A percentile compares a stretch with the other conserved stretches of the same genome.
These are phyloP conservation scores for Antheraea yamamai DNA, from an alignment of 2,888 invertebrate genomes.

Conservation along the genomic window DNA sequence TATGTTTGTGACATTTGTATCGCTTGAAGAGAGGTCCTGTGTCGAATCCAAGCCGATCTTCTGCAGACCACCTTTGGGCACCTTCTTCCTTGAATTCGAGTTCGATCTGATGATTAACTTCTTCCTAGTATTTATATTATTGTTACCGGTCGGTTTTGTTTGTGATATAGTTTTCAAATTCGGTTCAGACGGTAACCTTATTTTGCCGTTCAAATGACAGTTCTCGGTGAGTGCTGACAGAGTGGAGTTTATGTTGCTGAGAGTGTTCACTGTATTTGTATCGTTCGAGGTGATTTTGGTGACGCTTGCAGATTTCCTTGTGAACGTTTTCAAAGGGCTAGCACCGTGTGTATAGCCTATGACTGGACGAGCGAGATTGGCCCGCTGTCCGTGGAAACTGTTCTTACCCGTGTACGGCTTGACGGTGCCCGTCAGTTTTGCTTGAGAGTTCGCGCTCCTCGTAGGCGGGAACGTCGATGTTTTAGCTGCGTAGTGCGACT, in stretches of 20 bases:
- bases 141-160: slow-evolving; percentile 48
- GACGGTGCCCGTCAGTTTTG: slow-evolving; percentile 52
- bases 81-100: slow-evolving; percentile 69
- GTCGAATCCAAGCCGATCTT: slow-evolving; percentile 61
- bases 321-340: slow-evolving; percentile 67
- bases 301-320: slow-evolving; percentile 58
- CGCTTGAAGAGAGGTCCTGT: slow-evolving; percentile 76
- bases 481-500: slow-evolving; percentile 68
- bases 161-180: slow-evolving; percentile 59
- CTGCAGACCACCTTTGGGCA: slow-evolving; percentile 60
- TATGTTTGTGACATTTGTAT: slow-evolving; percentile 76
- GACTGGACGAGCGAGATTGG: slow-evolving; percentile 68
- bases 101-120: slow-evolving; percentile 72
- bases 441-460: slow-evolving; percentile 70
- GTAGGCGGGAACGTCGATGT: slow-evolving; percentile 77
- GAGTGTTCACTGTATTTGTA: slow-evolving; percentile 50
- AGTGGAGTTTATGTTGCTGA: slow-evolving; percentile 69
- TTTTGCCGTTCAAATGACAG: slow-evolving; percentile 74
- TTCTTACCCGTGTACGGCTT: slow-evolving; percentile 68
- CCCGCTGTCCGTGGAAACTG: slow-evolving; percentile 73
- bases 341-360: slow-evolving; percentile 63
- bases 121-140: slow-evolving; percentile 56
- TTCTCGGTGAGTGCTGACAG: slow-evolving; percentile 73
- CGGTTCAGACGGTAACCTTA: slow-evolving; percentile 67
- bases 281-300: slow-evolving; percentile 55